Conservation (phyloP, 2,113 vertebrate species). For the Cinclus cinclus region DNA sequence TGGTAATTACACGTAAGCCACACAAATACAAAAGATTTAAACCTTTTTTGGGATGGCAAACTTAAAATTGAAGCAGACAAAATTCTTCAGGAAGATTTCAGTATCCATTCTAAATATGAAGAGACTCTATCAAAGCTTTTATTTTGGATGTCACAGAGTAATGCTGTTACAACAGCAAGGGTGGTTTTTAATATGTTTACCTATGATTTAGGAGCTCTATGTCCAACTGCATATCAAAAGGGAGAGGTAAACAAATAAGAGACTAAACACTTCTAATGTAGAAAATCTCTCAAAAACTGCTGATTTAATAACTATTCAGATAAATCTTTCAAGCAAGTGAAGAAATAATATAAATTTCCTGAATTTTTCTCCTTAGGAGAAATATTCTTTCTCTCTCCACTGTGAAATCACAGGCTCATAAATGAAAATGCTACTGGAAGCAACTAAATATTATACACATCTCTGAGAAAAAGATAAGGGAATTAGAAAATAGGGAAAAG, state of each 20-base stretch:
- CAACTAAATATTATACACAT: not conserved
- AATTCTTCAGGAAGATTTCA: not conserved
- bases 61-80: not conserved
- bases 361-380: not conserved
- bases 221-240: not conserved
- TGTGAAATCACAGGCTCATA: not conserved
- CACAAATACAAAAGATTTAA: not conserved
- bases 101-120: not conserved
- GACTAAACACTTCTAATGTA: not conserved
- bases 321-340: not conserved
- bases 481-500: not conserved
- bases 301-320: not conserved
- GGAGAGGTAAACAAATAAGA: not conserved
- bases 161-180: not conserved
- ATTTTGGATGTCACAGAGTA: not conserved
- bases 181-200: not conserved
- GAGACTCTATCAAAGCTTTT: not conserved
- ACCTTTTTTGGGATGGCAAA: not conserved
- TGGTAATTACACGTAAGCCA: not conserved
- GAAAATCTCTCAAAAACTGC: not conserved
- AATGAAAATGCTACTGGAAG: constrained; percentile 2
- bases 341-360: not conserved
- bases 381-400: not conserved
- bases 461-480: not conserved
- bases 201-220: not conserved